phyloP scores from a whole-genome alignment of 2,888 invertebrate genomes.

The Tetragonisca angustula region DNA sequence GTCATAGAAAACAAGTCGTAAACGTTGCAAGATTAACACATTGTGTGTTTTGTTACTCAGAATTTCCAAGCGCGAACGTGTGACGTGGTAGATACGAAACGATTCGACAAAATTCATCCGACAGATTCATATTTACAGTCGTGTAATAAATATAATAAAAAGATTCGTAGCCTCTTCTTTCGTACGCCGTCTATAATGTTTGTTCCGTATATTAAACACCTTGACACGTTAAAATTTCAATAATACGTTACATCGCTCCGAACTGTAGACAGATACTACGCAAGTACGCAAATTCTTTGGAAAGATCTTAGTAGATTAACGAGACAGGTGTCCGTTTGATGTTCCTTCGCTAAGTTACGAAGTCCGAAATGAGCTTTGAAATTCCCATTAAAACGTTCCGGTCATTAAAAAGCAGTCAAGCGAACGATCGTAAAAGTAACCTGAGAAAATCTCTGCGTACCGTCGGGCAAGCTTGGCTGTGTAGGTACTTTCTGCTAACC shows the following conservation, averaged over 20 bases:
- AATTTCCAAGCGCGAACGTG: conserved; percentile 1
- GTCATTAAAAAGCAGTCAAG: conserved; percentile 26
- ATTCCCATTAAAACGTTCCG: conserved; percentile 61
- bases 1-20: conserved; percentile 68
- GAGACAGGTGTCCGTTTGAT: conserved; percentile 66
- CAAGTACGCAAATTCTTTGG: neutral
- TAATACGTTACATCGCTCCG: no score
- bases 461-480: no score
- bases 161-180: no score
- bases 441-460: neutral
- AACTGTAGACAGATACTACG: no score
- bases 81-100: neutral
- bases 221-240: no score
- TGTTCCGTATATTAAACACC: no score
- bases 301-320: neutral
- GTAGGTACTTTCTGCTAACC: neutral
- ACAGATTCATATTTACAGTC: no score
- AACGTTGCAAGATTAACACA: conserved; percentile 70
- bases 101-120: no score
- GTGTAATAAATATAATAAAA: no score
- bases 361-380: conserved; percentile 68
- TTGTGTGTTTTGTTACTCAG: conserved; percentile 56
- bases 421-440: conserved; percentile 37
- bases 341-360: conserved; percentile 58
- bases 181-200: no score